phyloP scores from a whole-genome alignment of 2,797 vertebrate species.

The Sciurus carolinensis region DNA sequence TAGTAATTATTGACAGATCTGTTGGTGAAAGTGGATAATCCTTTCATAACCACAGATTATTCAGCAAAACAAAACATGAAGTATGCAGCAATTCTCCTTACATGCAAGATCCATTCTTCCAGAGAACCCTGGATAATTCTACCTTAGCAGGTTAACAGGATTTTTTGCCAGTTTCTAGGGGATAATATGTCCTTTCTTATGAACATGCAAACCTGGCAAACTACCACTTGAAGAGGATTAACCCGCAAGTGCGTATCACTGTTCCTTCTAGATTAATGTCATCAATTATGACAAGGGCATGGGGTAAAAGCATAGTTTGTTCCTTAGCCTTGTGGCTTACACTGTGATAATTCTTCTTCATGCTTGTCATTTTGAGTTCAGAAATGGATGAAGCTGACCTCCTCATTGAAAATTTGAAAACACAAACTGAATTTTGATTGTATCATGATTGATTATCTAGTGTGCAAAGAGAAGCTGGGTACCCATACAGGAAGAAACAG shows the following conservation, averaged over 20 bases:
- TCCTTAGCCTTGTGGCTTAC: neutral
- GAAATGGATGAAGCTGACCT: neutral
- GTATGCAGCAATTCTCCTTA: neutral
- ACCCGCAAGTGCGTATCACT: neutral
- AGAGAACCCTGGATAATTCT: neutral
- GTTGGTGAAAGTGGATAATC: neutral
- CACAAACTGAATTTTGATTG: neutral
- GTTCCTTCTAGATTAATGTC: neutral
- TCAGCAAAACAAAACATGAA: neutral
- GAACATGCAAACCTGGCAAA: neutral
- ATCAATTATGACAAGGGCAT: neutral
- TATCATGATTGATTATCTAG: neutral
- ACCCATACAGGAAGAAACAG: neutral
- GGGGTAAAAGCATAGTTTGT: neutral
- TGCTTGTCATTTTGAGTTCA: neutral
- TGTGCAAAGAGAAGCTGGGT: neutral
- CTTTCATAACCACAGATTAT: neutral
- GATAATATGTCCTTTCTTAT: neutral
- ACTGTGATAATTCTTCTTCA: conserved; percentile 15
- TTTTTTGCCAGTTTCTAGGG: neutral
- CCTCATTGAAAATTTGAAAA: neutral
- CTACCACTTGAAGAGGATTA: neutral
- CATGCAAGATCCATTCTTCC: neutral
- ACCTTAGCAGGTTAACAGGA: neutral
- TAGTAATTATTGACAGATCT: neutral